Evolutionary conservation across 2,888 invertebrate genomes (phyloP).

Genomic region (Drosophila formosana): DNA sequence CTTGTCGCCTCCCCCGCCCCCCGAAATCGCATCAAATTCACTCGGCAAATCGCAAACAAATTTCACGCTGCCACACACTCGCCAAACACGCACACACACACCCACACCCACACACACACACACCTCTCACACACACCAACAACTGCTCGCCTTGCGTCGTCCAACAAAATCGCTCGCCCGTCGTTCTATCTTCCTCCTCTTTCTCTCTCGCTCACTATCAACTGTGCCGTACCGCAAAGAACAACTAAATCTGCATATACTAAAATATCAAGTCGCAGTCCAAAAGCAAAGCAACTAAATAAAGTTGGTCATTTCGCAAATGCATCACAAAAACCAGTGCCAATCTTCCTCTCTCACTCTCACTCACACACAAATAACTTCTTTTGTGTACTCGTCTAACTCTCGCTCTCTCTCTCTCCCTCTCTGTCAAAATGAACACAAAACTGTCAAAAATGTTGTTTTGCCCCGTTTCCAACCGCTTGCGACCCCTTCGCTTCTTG

Average conservation of each 20-base stretch:
- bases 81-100: slow-evolving; percentile 7
- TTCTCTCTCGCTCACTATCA: slow-evolving; percentile 36
- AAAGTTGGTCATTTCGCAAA: slow-evolving; percentile 70
- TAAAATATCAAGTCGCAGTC: slow-evolving; percentile 68
- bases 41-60: slow-evolving; percentile 45
- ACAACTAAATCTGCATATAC: slow-evolving; percentile 63
- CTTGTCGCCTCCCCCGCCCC: slow-evolving; percentile 25
- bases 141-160: slow-evolving; percentile 58
- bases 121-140: not conserved
- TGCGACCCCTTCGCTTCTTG: slow-evolving; percentile 19
- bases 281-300: slow-evolving; percentile 25
- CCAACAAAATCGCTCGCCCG: slow-evolving; percentile 45
- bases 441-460: slow-evolving; percentile 33
- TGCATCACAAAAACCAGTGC: slow-evolving; percentile 61
- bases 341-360: slow-evolving; percentile 28
- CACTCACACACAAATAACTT: slow-evolving; percentile 35
- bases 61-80: slow-evolving; percentile 55
- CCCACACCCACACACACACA: slow-evolving; percentile 10
- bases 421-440: slow-evolving; percentile 42
- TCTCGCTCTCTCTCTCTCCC: not conserved
- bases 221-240: slow-evolving; percentile 53
- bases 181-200: slow-evolving; percentile 34
- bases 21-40: slow-evolving; percentile 52
- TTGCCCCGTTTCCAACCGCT: slow-evolving; percentile 11
- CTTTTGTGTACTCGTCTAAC: slow-evolving; percentile 62